Percentiles rank a stretch among this genome's conserved stretches.
phyloP scores from a whole-genome alignment of 1,140 invertebrate species.

The Gryon sp. region DNA sequence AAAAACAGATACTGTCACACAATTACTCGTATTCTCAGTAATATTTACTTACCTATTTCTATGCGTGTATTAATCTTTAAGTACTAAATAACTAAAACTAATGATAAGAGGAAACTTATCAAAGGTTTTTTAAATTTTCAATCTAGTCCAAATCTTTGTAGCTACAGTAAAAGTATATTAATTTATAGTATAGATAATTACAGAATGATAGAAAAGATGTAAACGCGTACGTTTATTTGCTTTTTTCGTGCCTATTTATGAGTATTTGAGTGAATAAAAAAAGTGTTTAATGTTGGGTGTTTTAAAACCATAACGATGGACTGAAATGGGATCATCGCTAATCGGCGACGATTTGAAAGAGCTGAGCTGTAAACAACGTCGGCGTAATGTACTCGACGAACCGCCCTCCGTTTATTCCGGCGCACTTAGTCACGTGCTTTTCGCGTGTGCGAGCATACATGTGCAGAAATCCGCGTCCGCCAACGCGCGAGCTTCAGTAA shows the following conservation, averaged over 20 bases:
- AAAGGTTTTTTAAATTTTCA: no score
- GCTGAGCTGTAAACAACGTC: slow-evolving; percentile 68
- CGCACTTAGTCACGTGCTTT: slow-evolving; percentile 48
- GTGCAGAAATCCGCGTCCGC: slow-evolving; percentile 47
- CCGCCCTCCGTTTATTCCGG: slow-evolving; percentile 48
- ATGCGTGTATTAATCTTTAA: no score
- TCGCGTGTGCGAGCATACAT: slow-evolving; percentile 46
- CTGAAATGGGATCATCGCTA: slow-evolving; percentile 52
- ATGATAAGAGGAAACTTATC: no score
- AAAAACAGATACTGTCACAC: no score
- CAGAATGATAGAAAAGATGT: no score
- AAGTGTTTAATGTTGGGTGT: slow-evolving; percentile 24
- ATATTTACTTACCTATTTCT: no score
- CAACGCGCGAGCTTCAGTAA: slow-evolving; percentile 50
- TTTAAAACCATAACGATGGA: slow-evolving; percentile 54
- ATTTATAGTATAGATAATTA: no score
- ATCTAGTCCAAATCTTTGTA: no score
- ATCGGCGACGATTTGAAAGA: slow-evolving; percentile 64
- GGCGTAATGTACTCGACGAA: slow-evolving; percentile 64
- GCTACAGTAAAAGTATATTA: no score
- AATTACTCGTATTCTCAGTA: no score
- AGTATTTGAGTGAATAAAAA: not conserved
- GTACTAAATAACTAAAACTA: no score
- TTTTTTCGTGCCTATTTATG: slow-evolving; percentile 16
- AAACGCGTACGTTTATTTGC: no score